These are phyloP conservation scores for Selene dorsalis DNA, from an alignment of 2,797 vertebrate genomes.

Conservation along the genomic window DNA sequence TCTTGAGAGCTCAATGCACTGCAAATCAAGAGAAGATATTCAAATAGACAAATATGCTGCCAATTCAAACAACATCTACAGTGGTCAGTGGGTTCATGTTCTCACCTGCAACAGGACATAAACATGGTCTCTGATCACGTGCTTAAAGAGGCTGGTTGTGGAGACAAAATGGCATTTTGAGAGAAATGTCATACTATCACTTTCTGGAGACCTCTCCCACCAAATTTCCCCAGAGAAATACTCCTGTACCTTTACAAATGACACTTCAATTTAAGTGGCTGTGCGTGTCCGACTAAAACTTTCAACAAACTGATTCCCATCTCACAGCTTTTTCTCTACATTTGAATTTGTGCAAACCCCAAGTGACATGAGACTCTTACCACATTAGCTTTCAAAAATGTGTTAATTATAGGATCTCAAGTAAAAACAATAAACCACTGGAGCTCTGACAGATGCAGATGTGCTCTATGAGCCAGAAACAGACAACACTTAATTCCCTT, in stretches of 20 bases:
- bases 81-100: neutral
- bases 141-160: conserved; percentile 43
- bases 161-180: conserved; percentile 51
- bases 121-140: conserved; percentile 37
- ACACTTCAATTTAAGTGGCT: conserved; percentile 53
- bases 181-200: conserved; percentile 47
- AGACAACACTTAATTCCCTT: conserved; percentile 62
- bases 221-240: conserved; percentile 73
- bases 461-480: conserved; percentile 49
- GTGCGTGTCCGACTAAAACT: conserved; percentile 21
- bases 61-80: no score
- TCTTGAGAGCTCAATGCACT: no score
- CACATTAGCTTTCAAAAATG: conserved; percentile 33
- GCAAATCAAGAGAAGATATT: no score
- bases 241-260: conserved; percentile 58
- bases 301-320: conserved; percentile 33
- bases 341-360: conserved; percentile 12
- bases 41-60: no score
- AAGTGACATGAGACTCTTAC: conserved; percentile 16
- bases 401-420: conserved; percentile 50
- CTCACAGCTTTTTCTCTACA: conserved; percentile 21
- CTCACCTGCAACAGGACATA: neutral
- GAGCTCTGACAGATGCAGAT: conserved; percentile 57
- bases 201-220: conserved; percentile 37
- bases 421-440: conserved; percentile 50